Evolutionary conservation across 2,797 vertebrate species (phyloP).

Genomic region (Microcaecilia unicolor): DNA sequence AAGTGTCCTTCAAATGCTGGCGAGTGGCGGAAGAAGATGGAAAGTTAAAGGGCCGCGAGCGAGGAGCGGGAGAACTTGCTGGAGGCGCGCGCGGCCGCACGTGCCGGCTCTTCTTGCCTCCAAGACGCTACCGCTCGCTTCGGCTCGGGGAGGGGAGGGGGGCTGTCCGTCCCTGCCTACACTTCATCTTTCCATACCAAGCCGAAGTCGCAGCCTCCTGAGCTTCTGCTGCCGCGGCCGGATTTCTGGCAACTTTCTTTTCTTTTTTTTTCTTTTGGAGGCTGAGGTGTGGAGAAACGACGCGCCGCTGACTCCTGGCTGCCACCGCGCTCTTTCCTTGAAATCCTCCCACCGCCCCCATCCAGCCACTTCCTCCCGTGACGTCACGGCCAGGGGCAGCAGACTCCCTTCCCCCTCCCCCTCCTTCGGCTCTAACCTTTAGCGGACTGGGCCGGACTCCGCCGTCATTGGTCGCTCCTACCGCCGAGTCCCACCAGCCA

Average conservation of each 20-base stretch:
- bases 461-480: constrained; percentile 65
- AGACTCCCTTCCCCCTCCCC: constrained; percentile 62
- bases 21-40: too few species aligned
- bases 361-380: constrained; percentile 84
- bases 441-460: constrained; percentile 26
- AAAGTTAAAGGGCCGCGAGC: too few species aligned
- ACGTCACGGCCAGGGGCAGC: constrained; percentile 79
- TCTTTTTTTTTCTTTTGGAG: constrained; percentile 84
- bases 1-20: too few species aligned
- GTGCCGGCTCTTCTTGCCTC: constrained; percentile 1
- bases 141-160: neutral
- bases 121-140: neutral
- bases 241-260: constrained; percentile 62
- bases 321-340: constrained; percentile 75
- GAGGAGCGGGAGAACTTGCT: neutral
- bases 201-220: neutral
- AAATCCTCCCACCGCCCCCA: constrained; percentile 78
- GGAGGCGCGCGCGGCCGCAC: constrained; percentile 9
- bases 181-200: too few species aligned
- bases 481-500: constrained; percentile 52
- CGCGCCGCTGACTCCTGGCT: constrained; percentile 69
- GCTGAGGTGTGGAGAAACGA: constrained; percentile 69
- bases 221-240: neutral
- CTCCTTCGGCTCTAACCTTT: constrained; percentile 30
- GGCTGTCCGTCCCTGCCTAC: neutral